A percentile compares a stretch with the other conserved stretches of the same genome.
Conservation (phyloP, 2,797 vertebrate species). For the Myripristis murdjan region DNA sequence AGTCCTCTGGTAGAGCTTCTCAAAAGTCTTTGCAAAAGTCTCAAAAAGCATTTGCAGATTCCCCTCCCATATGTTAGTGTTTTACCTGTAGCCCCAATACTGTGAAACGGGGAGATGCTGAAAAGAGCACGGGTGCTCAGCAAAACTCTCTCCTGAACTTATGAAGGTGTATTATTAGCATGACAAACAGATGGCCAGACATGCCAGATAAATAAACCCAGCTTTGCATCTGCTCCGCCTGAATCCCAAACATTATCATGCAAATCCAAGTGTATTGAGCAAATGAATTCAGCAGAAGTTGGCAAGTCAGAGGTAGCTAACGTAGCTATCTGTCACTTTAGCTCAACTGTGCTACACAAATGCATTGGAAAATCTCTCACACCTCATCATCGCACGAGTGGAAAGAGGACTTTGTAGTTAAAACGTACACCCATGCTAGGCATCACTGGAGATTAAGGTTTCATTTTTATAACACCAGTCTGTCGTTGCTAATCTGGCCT, state of each 20-base stretch:
- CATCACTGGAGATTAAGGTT: background rate
- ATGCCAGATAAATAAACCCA: too few species aligned
- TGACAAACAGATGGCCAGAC: background rate
- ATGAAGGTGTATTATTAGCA: background rate
- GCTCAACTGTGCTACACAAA: conserved; percentile 2
- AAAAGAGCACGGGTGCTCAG: background rate
- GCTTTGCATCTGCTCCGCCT: too few species aligned
- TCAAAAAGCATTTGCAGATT: too few species aligned
- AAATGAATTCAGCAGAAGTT: background rate
- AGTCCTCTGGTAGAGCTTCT: too few species aligned
- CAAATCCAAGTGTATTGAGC: background rate
- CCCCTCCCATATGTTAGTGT: background rate
- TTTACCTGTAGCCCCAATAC: background rate
- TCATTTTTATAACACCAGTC: conserved; percentile 17
- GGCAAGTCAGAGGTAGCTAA: background rate
- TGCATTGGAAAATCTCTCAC: conserved; percentile 2
- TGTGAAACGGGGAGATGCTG: background rate
- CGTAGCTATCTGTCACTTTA: conserved; percentile 19
- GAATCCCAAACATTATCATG: too few species aligned
- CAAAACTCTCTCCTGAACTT: background rate
- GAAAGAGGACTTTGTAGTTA: background rate
- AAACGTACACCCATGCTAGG: background rate
- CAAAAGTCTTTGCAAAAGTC: too few species aligned
- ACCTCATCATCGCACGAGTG: conserved; percentile 4
- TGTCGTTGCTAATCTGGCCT: background rate